Percentiles rank a stretch among this genome's conserved stretches.
Conservation (phyloP, 2,113 vertebrate genomes). For the Asarcornis scutulata region DNA sequence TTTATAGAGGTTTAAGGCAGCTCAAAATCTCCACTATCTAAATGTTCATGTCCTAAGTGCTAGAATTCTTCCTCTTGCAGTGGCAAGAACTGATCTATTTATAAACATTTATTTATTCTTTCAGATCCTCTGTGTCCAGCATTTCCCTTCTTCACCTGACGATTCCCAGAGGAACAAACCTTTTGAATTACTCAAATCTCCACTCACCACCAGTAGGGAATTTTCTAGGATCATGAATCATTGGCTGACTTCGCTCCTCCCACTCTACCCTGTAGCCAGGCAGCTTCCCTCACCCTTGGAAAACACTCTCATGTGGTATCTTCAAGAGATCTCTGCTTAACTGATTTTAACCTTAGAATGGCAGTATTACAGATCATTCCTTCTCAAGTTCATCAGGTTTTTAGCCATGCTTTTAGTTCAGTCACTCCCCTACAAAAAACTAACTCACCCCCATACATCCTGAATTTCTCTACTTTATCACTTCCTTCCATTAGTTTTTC, state of each 20-base stretch:
- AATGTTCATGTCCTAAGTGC: background rate
- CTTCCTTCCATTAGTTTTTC: background rate
- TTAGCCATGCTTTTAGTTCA: background rate
- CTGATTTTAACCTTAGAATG: background rate
- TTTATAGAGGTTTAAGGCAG: background rate
- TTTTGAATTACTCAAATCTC: background rate
- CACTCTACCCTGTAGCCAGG: background rate
- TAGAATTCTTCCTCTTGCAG: background rate
- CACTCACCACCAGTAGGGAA: background rate
- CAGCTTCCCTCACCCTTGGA: background rate
- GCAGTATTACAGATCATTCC: background rate
- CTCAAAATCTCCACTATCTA: background rate
- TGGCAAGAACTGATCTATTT: slow-evolving; percentile 7
- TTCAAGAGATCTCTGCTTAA: background rate
- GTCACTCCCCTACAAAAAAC: background rate
- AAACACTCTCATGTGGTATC: background rate
- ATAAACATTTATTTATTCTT: slow-evolving; percentile 16
- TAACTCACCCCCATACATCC: background rate
- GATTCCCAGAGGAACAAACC: slow-evolving; percentile 28
- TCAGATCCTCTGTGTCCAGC: background rate
- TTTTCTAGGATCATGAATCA: slow-evolving; percentile 12
- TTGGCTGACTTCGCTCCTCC: background rate
- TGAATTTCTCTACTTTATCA: background rate
- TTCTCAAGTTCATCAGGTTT: background rate
- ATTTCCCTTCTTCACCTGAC: slow-evolving; percentile 1